Evolutionary conservation across 2,113 vertebrate genomes (phyloP), one percentile per base, ranked within the genome.

Genomic region (Eulemur rufifrons): DNA sequence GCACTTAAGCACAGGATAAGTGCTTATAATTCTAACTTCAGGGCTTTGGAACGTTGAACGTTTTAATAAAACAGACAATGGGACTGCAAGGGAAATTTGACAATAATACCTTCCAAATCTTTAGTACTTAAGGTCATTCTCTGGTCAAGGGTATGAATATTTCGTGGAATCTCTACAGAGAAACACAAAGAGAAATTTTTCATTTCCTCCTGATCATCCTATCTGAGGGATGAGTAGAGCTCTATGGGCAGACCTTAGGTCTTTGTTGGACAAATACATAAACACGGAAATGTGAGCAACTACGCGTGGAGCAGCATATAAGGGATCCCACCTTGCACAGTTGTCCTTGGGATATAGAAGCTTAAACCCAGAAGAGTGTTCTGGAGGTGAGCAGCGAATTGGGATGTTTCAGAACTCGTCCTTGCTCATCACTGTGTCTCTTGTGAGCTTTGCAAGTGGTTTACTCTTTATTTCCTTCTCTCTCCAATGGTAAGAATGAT

Each of bases 11-110:
- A 83, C 32, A 89, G 47, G 71, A 91, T 95, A 94, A 80, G 74
- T 20, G 42, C 10, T 66, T 85, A 45, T 69, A 87, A 93, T 94
- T 91, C 83, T 95, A 91, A 93, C 61, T 91, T 96, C 42, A 92
- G 69, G 73, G 39, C 37, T 86, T 96, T 96, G 82, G 95, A 81
- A 93, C 4, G 3, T 61, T 68, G 77, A 94, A 42, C 1, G 56
- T 94, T 95, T 96, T 95, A 89, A 89, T 92, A 97, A 96, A 93
- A 86, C n/a, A 93, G 86, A 85, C 71, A 87, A 93, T 77, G 27
- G 12, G 52, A 59, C 12, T 83, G 13, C 21, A n/a, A 78, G 47
- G 86, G 90, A 82, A 96, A 97, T 95, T 83, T 86, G 61, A 95
- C n/a, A 54, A 47, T 95, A 92, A 96, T 95, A 92, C 9, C 42